A percentile compares a stretch with the other conserved stretches of the same genome.
These are phyloP conservation scores for Drosophila dives DNA, from an alignment of 2,888 invertebrate genomes.

Conservation along the genomic window DNA sequence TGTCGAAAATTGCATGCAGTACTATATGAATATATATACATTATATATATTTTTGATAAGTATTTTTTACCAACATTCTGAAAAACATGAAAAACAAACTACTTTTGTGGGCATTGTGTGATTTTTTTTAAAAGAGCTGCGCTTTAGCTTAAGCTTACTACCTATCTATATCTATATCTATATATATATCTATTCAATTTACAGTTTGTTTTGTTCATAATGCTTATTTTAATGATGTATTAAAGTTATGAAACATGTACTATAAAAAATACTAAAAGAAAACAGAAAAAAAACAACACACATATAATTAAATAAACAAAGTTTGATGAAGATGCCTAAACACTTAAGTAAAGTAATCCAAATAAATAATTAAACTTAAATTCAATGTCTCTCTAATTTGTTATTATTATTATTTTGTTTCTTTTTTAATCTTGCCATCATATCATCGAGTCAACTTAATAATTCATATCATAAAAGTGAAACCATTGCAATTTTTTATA, in stretches of 20 bases:
- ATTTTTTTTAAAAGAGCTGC: slow-evolving; percentile 70
- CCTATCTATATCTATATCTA: background rate
- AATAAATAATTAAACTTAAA: slow-evolving; percentile 69
- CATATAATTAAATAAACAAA: slow-evolving; percentile 46
- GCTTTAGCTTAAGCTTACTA: slow-evolving; percentile 53
- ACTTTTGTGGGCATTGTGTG: slow-evolving; percentile 67
- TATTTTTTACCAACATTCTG: slow-evolving; percentile 65
- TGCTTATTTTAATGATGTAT: slow-evolving; percentile 78
- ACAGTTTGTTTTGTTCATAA: slow-evolving; percentile 77
- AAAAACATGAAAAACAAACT: slow-evolving; percentile 16
- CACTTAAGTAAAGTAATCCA: slow-evolving; percentile 64
- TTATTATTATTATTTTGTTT: slow-evolving; percentile 5
- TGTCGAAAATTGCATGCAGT: slow-evolving; percentile 66
- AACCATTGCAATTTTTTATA: slow-evolving; percentile 29
- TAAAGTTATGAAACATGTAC: slow-evolving; percentile 76
- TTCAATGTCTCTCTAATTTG: slow-evolving; percentile 33
- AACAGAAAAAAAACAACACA: slow-evolving; percentile 38
- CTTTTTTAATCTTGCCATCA: slow-evolving; percentile 28
- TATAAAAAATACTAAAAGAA: slow-evolving; percentile 61
- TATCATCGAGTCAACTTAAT: slow-evolving; percentile 46
- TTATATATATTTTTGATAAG: slow-evolving; percentile 68
- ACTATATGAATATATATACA: slow-evolving; percentile 30
- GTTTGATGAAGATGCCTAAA: slow-evolving; percentile 70
- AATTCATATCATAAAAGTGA: slow-evolving; percentile 48
- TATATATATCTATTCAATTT: slow-evolving; percentile 51